These are phyloP conservation scores for Hapalemur alaotrensis DNA, from an alignment of 2,797 vertebrate genomes.

Conservation along the genomic window DNA sequence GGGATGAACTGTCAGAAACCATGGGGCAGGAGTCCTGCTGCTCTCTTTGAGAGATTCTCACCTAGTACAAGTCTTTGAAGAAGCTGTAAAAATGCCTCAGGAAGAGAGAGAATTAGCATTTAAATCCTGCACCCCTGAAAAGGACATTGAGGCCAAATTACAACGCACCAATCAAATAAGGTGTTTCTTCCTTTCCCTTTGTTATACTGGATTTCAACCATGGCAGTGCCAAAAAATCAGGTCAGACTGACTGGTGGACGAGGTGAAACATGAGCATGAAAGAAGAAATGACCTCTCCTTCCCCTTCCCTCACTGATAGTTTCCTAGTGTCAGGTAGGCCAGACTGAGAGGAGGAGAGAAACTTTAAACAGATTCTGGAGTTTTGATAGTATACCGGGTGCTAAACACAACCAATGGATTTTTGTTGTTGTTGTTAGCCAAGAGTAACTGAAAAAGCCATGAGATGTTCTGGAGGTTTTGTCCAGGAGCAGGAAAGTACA, in stretches of 20 bases:
- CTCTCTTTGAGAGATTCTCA: neutral
- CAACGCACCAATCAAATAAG: neutral
- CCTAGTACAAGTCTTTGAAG: neutral
- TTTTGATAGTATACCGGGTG: neutral
- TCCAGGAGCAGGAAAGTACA: neutral
- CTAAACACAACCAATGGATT: neutral
- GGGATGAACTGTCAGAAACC: neutral
- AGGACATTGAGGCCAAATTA: neutral
- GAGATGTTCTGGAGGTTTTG: neutral
- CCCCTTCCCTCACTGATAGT: neutral
- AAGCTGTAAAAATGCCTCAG: neutral
- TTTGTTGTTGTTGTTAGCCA: neutral
- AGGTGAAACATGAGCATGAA: neutral
- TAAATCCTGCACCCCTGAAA: neutral
- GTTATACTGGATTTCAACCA: neutral
- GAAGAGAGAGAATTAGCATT: neutral
- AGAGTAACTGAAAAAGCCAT: neutral
- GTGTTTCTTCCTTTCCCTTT: neutral
- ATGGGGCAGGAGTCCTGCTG: too few species aligned
- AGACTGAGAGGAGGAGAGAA: neutral
- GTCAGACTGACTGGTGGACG: neutral
- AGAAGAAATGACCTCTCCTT: neutral
- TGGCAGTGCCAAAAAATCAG: neutral
- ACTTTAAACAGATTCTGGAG: neutral
- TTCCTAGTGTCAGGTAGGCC: neutral